Evolutionary conservation across 2,888 invertebrate genomes (phyloP), one percentile per base, ranked within the genome.

Genomic region (Pristionchus fissidentatus): DNA sequence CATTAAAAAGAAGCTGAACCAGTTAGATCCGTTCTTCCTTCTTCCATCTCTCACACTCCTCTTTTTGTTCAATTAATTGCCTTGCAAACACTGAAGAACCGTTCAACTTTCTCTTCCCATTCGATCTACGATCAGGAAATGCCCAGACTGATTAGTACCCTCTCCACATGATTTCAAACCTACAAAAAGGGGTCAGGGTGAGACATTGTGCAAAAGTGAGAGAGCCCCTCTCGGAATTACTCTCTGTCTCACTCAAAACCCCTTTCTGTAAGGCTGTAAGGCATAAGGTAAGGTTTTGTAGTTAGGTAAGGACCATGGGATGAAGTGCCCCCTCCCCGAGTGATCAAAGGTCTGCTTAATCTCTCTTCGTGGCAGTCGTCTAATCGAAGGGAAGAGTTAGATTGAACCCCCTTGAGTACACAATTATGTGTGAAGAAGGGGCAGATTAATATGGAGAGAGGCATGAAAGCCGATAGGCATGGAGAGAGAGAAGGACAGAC

Each of bases 351-450:
- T n/a, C n/a, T n/a, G n/a, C n/a, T n/a, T n/a, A n/a, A n/a, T n/a
- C n/a, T n/a, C n/a, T n/a, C n/a, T n/a, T n/a, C n/a, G n/a, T n/a
- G n/a, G n/a, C n/a, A n/a, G n/a, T n/a, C n/a, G n/a, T n/a, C n/a
- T n/a, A n/a, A n/a, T n/a, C n/a, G n/a, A n/a, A n/a, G n/a, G n/a
- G n/a, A n/a, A n/a, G n/a, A n/a, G n/a, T n/a, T n/a, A n/a, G n/a
- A n/a, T n/a, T n/a, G n/a, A n/a, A n/a, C n/a, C n/a, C n/a, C n/a
- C n/a, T n/a, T 62, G 57, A 32, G 35, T 19, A 66, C 66, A 66
- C 66, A 38, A 66, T 66, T 38, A 66, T 66, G 66, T 66, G 66
- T 66, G 35, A 66, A 66, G 66, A 66, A 52, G 52, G 66, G 32
- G 66, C 66, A 38, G 66, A 35, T 66, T 66, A 66, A 66, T 62